Evolutionary conservation across 2,888 invertebrate species (phyloP).

Genomic region (Drosophila meridionalis): DNA sequence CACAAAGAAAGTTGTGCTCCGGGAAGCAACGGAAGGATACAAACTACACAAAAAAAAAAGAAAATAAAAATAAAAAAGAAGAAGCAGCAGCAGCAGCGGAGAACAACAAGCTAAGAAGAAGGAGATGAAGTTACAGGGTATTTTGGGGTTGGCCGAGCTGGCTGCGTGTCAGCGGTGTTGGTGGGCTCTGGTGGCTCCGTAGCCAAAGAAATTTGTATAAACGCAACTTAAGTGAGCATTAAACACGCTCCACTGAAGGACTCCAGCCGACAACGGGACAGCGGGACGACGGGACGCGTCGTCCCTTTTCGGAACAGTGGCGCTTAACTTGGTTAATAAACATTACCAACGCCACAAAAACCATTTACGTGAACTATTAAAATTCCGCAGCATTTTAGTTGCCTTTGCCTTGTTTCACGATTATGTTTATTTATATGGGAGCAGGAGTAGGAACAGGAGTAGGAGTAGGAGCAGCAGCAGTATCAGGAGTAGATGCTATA

Average conservation of each 20-base stretch:
- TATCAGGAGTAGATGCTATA: not conserved
- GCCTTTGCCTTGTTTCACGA: conserved; percentile 63
- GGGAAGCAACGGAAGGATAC: conserved; percentile 49
- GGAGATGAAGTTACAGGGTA: conserved; percentile 48
- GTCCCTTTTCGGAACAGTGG: conserved; percentile 41
- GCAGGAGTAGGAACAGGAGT: not conserved
- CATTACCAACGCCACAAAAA: conserved; percentile 77
- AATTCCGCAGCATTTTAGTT: conserved; percentile 74
- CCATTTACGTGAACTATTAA: conserved; percentile 79
- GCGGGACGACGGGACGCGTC: not conserved
- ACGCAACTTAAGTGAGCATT: conserved; percentile 79
- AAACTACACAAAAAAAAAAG: conserved; percentile 16
- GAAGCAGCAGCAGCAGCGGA: not conserved
- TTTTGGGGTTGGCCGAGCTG: conserved; percentile 13
- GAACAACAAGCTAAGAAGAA: conserved; percentile 13
- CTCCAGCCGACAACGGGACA: conserved; percentile 21
- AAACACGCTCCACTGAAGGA: conserved; percentile 74
- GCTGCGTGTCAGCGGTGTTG: conserved; percentile 3
- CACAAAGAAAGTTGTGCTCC: conserved; percentile 50
- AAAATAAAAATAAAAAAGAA: not conserved
- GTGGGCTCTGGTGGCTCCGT: conserved; percentile 9
- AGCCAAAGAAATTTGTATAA: conserved; percentile 74
- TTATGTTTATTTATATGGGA: conserved; percentile 73
- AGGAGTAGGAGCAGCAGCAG: not conserved
- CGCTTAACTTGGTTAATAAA: conserved; percentile 77